Conservation (phyloP, 2,797 vertebrate species). For the Lycodopsis pacificus region DNA sequence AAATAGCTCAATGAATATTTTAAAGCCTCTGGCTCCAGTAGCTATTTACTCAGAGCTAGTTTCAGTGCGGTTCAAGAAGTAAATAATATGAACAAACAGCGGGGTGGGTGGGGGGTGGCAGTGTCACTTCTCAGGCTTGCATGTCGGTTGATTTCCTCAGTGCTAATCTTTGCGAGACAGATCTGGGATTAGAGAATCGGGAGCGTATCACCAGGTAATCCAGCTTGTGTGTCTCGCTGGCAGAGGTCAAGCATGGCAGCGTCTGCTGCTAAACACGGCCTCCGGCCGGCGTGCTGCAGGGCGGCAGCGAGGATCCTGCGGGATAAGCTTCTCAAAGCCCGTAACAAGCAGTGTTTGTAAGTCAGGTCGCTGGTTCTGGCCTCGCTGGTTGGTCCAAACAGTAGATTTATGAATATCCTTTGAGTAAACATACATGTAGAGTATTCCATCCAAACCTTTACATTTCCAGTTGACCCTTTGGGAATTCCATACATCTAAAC, state of each 20-base stretch:
- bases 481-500: conserved; percentile 34
- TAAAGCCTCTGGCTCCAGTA: conserved; percentile 54
- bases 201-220: conserved; percentile 78
- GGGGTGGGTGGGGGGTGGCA: not conserved
- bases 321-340: conserved; percentile 67
- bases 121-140: conserved; percentile 52
- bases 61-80: conserved; percentile 19
- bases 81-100: conserved; percentile 25
- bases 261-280: conserved; percentile 74
- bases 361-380: conserved; percentile 29
- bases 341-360: conserved; percentile 45
- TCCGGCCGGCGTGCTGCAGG: conserved; percentile 47
- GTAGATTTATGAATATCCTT: conserved; percentile 14
- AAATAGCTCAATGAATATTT: conserved; percentile 77
- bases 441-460: conserved; percentile 5
- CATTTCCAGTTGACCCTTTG: conserved; percentile 23
- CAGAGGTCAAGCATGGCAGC: conserved; percentile 73
- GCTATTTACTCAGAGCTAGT: conserved; percentile 62
- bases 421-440: not conserved
- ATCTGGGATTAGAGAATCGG: conserved; percentile 81
- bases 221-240: conserved; percentile 70
- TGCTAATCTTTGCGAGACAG: conserved; percentile 78
- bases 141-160: conserved; percentile 63
- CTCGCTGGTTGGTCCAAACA: not conserved
- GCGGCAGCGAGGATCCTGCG: conserved; percentile 37